These are phyloP conservation scores for Periophthalmus magnuspinnatus DNA, from an alignment of 2,797 vertebrate species.

Conservation along the genomic window DNA sequence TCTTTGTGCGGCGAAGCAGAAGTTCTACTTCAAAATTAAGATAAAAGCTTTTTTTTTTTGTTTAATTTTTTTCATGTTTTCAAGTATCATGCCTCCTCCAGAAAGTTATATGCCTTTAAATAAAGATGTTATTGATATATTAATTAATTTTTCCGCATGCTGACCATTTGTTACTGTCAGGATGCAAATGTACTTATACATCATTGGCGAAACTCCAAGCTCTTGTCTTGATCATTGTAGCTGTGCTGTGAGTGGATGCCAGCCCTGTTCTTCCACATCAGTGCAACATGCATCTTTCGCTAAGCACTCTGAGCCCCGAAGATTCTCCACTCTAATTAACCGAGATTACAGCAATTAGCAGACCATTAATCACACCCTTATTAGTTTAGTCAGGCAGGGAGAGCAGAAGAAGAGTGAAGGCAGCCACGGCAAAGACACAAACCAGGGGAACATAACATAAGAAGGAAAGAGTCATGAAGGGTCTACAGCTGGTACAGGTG, in stretches of 20 bases:
- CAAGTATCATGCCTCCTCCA: too few relatives aligned
- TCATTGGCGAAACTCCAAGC: neutral
- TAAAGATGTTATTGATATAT: too few relatives aligned
- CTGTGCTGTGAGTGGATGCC: slow-evolving; percentile 33
- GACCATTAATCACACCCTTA: slow-evolving; percentile 81
- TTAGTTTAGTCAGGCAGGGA: slow-evolving; percentile 75
- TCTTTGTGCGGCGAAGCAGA: too few relatives aligned
- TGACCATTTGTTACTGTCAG: neutral
- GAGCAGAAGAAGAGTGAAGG: slow-evolving; percentile 37
- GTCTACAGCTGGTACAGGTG: slow-evolving; percentile 27
- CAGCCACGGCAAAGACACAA: slow-evolving; percentile 42
- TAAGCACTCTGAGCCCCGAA: slow-evolving; percentile 63
- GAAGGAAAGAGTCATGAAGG: slow-evolving; percentile 13
- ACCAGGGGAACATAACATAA: slow-evolving; percentile 34
- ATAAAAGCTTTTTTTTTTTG: too few relatives aligned
- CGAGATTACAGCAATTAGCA: slow-evolving; percentile 81
- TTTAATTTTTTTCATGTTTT: too few relatives aligned
- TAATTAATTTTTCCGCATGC: neutral
- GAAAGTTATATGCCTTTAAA: too few relatives aligned
- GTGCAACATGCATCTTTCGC: slow-evolving; percentile 59
- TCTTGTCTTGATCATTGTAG: slow-evolving; percentile 18
- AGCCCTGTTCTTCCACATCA: slow-evolving; percentile 58
- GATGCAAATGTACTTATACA: neutral
- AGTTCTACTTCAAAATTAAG: too few relatives aligned
- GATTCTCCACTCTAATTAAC: slow-evolving; percentile 78